These are phyloP conservation scores for Oscarella lobularis DNA, from an alignment of 37 sponge, comb jelly and placozoan species.

Conservation along the genomic window DNA sequence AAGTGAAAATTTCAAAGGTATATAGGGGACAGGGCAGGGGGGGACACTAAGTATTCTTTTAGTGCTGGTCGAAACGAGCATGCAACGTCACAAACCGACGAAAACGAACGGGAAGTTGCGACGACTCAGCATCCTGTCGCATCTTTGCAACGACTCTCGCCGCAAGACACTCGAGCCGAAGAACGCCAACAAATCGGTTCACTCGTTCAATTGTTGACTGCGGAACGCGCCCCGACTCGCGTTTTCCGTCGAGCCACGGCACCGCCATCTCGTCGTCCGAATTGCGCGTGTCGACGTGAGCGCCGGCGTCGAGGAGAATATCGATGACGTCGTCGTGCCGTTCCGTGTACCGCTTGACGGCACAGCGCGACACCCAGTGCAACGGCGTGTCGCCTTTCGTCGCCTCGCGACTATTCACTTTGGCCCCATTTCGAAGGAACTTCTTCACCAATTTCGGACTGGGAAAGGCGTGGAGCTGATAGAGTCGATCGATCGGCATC, in stretches of 20 bases:
- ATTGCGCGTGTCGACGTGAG: neutral
- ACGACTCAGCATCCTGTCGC: neutral
- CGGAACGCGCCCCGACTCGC: neutral
- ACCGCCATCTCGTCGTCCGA: neutral
- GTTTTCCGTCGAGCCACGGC: neutral
- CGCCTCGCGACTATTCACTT: neutral
- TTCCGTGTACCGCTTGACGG: neutral
- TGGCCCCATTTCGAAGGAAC: neutral
- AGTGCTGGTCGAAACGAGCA: neutral
- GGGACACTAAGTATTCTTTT: too few species aligned
- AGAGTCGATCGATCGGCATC: neutral
- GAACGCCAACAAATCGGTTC: neutral
- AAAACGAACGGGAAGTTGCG: neutral
- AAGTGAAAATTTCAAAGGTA: too few species aligned
- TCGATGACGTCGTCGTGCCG: neutral
- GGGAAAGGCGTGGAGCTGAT: neutral
- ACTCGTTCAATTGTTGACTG: too few species aligned
- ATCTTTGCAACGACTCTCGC: neutral
- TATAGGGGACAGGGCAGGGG: too few species aligned
- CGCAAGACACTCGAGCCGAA: constrained; percentile 3
- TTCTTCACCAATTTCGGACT: neutral
- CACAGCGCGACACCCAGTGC: neutral
- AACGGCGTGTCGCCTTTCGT: neutral
- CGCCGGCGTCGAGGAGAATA: neutral
- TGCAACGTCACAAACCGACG: neutral